phyloP scores from a whole-genome alignment of 1,140 invertebrate species.

The Chironomus striatipennis region DNA sequence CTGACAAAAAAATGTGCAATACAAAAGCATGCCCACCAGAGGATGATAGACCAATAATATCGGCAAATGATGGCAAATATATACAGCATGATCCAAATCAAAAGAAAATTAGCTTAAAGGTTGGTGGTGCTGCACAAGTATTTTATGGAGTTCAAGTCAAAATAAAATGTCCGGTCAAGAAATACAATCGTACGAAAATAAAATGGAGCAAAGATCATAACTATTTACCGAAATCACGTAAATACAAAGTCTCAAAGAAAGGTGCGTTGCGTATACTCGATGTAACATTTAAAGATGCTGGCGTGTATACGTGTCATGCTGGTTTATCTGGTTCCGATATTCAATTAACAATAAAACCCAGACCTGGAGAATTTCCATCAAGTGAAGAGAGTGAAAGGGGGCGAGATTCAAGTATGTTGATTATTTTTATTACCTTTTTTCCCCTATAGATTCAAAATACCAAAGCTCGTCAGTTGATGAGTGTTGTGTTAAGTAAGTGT shows the following conservation, averaged over 20 bases:
- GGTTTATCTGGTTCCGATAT: constrained; percentile 64
- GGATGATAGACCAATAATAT: constrained; percentile 54
- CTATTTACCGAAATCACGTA: constrained; percentile 59
- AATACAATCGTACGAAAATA: constrained; percentile 67
- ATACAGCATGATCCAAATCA: constrained; percentile 69
- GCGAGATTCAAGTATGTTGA: constrained; percentile 35
- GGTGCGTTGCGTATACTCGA: constrained; percentile 74
- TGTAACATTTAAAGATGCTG: constrained; percentile 64
- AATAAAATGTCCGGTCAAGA: constrained; percentile 82
- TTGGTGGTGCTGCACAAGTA: constrained; percentile 74
- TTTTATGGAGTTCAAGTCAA: constrained; percentile 80
- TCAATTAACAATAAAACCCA: constrained; percentile 59
- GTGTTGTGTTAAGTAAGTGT: background rate
- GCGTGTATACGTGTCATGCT: constrained; percentile 74
- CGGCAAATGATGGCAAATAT: constrained; percentile 61
- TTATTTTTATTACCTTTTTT: too few species aligned
- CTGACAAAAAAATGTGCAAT: constrained; percentile 70
- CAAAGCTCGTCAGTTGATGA: too few species aligned
- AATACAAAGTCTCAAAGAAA: constrained; percentile 77
- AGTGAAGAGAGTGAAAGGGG: constrained; percentile 60
- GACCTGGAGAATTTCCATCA: constrained; percentile 65
- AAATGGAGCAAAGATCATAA: constrained; percentile 74
- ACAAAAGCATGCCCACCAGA: constrained; percentile 62
- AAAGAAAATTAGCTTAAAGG: constrained; percentile 67
- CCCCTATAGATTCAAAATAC: too few species aligned